Base-by-base conservation (phyloP, 1,140 invertebrate species). In the Scaptomyza montana region DNA sequence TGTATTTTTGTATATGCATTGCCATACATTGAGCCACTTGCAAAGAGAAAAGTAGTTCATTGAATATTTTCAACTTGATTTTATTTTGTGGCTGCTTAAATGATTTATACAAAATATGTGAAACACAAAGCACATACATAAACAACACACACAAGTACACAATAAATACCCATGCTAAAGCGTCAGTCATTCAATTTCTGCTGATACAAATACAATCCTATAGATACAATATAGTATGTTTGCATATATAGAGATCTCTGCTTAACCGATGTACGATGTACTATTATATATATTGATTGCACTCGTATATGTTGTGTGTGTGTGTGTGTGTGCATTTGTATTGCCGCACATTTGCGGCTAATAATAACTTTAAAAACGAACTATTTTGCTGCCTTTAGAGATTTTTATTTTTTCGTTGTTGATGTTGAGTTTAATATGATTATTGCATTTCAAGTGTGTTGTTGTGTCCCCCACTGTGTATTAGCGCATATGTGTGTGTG, bases 311-410 rank as follows among this genome's bases (percentile, higher is more conserved):
- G 43, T 61, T 49, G n/a, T 57, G 13, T 45, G 30, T 72, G n/a
- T 30, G n/a, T 56, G 19, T 65, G 25, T 63, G 13, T 43, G 47
- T 64, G 36, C 62, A 46, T 74, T 57, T 61, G 56, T 56, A 69
- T 87, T 65, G 67, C 78, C 77, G 73, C 77, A 84, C 84, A 89
- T 89, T 89, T 89, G 84, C 85, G 84, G 84, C 84, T 89, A 89
- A 89, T 89, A 89, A 89, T 89, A 89, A 89, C 85, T 89, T 89
- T 84, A 84, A 89, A 89, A 89, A 89, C 70, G 85, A 89, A 89
- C 84, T 89, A 89, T 89, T 89, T 84, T 84, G 77, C 84, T 89
- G 85, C 80, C 84, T 89, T 89, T 89, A 77, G 74, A 72, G 70
- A 87, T 86, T 73, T 60, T 64, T 61, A 43, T 47, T 65, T 43